A percentile compares a stretch with the other conserved stretches of the same genome.
Conservation (phyloP, 2,888 invertebrate species). For the Papilio elwesi region DNA sequence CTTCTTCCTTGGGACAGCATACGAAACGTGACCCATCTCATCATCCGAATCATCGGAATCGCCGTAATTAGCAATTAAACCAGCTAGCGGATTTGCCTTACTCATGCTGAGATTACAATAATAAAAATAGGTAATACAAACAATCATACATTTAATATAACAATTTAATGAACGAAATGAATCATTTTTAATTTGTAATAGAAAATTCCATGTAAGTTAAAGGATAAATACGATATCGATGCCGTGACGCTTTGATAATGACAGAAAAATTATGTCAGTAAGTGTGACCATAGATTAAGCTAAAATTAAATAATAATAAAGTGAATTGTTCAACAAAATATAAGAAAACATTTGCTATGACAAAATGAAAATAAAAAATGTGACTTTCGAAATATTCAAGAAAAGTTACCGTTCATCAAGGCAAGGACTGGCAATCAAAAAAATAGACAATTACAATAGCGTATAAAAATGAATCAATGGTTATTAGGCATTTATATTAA, state of each 20-base stretch:
- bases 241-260: conserved; percentile 6
- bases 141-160: neutral
- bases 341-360: too few relatives aligned
- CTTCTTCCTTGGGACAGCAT: conserved; percentile 32
- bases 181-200: neutral
- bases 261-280: neutral
- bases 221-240: neutral
- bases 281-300: neutral
- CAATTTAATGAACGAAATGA: neutral
- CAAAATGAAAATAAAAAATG: too few relatives aligned
- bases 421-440: too few relatives aligned
- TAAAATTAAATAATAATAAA: too few relatives aligned
- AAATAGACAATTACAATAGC: too few relatives aligned
- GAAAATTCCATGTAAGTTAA: neutral
- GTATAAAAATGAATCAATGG: too few relatives aligned
- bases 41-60: conserved; percentile 75
- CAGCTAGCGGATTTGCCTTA: conserved; percentile 69
- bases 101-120: conserved; percentile 59
- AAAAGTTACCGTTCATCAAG: too few relatives aligned
- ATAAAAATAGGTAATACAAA: neutral
- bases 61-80: conserved; percentile 71
- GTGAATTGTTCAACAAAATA: too few relatives aligned
- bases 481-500: too few relatives aligned
- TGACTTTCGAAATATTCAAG: too few relatives aligned
- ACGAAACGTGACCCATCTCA: conserved; percentile 44